Percentiles rank a stretch among this genome's conserved stretches.
Conservation (phyloP, 2,888 invertebrate genomes). For the Malthinus flaveolus region DNA sequence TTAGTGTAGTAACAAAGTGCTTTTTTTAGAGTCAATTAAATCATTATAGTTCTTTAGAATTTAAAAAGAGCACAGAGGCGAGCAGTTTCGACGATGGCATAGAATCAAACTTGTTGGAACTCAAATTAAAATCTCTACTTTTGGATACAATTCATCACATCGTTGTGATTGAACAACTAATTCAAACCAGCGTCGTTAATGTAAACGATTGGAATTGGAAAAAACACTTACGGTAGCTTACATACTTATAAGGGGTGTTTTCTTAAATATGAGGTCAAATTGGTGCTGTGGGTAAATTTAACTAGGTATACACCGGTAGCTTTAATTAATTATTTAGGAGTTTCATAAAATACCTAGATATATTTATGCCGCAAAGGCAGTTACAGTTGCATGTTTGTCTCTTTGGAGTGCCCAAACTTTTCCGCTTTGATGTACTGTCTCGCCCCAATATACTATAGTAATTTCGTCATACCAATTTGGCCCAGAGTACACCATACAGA, state of each 20-base stretch:
- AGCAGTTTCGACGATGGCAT: conserved; percentile 28
- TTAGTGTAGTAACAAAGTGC: conserved; percentile 40
- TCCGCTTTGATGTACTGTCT: too few species aligned
- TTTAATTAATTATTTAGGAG: too few species aligned
- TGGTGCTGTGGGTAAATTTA: too few species aligned
- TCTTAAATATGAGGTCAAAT: too few species aligned
- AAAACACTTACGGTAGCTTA: conserved; percentile 78
- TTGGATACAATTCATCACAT: conserved; percentile 93
- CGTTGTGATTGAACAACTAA: conserved; percentile 76
- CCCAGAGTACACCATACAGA: too few species aligned
- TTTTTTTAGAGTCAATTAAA: conserved; percentile 55
- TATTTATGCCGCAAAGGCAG: too few species aligned
- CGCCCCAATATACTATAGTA: too few species aligned
- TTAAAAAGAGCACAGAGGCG: conserved; percentile 39
- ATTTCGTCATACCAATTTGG: too few species aligned
- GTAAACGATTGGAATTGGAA: conserved; percentile 91
- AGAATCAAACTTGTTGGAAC: conserved; percentile 53
- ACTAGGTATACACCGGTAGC: too few species aligned
- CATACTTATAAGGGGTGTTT: not conserved
- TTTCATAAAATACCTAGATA: too few species aligned
- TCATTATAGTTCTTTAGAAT: conserved; percentile 56
- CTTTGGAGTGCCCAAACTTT: too few species aligned
- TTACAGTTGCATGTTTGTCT: too few species aligned
- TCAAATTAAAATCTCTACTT: conserved; percentile 90
- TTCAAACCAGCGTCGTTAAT: conserved; percentile 68